Conservation (phyloP, 2,113 vertebrate species). For the Trogon melanurus region DNA sequence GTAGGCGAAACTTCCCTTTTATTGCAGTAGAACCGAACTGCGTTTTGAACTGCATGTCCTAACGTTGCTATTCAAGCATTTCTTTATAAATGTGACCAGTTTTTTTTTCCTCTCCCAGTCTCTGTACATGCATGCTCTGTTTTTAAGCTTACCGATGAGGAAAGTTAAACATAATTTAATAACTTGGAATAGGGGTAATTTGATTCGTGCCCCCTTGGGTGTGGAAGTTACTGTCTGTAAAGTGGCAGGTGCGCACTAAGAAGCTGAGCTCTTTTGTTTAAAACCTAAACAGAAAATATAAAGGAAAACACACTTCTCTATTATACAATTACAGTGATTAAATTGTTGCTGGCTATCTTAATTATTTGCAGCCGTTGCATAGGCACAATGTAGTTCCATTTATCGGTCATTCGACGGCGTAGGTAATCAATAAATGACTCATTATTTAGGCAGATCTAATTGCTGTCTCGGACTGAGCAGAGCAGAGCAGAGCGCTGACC, state of each 20-base stretch:
- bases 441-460: not conserved
- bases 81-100: not conserved
- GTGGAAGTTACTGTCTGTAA: not conserved
- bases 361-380: conserved; percentile 41
- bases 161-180: not conserved
- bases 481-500: not conserved
- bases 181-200: not conserved
- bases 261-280: not conserved
- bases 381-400: not conserved
- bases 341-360: conserved; percentile 39
- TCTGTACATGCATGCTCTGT: not conserved
- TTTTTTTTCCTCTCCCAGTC: not conserved
- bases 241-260: conserved; percentile 10
- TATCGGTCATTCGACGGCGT: not conserved
- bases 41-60: not conserved
- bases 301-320: not conserved
- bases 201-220: conserved; percentile 11
- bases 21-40: not conserved
- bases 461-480: not conserved
- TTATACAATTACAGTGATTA: not conserved
- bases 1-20: not conserved
- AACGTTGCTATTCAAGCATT: conserved; percentile 46
- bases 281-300: conserved; percentile 10
- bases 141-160: not conserved
- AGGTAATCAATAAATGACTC: not conserved